A percentile compares a stretch with the other conserved stretches of the same genome.
phyloP scores from a whole-genome alignment of 2,888 invertebrate genomes.

The Nysson spinosus region DNA sequence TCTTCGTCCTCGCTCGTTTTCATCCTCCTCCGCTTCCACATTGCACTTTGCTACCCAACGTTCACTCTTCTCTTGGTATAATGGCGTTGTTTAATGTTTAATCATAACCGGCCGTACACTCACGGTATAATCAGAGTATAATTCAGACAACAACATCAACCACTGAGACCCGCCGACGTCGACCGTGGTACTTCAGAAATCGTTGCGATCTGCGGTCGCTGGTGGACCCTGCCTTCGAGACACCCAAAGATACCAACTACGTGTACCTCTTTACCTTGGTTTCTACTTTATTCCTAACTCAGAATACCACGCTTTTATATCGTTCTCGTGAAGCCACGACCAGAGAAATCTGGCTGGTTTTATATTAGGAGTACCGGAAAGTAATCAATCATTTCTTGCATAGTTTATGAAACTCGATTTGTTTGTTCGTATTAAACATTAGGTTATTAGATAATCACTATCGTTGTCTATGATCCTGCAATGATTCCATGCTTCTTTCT shows the following conservation, averaged over 20 bases:
- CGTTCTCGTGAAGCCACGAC: too few species aligned
- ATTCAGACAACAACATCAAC: conserved; percentile 75
- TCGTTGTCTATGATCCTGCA: too few species aligned
- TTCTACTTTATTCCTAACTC: too few species aligned
- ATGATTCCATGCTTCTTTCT: too few species aligned
- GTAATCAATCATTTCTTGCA: too few species aligned
- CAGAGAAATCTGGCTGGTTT: too few species aligned
- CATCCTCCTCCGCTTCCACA: conserved; percentile 21
- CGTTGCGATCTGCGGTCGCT: conserved; percentile 65
- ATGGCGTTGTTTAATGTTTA: conserved; percentile 77
- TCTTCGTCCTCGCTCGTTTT: conserved; percentile 6
- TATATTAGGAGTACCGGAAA: too few species aligned
- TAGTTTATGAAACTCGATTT: too few species aligned
- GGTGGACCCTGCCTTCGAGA: conserved; percentile 30
- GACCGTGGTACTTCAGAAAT: conserved; percentile 20
- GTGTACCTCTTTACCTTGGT: conserved; percentile 68
- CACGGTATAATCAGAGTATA: conserved; percentile 76
- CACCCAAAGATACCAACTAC: conserved; percentile 51
- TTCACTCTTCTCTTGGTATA: conserved; percentile 57
- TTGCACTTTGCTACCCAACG: conserved; percentile 31
- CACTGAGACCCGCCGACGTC: conserved; percentile 52
- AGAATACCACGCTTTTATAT: too few species aligned
- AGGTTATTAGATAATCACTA: too few species aligned
- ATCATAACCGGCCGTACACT: conserved; percentile 73
- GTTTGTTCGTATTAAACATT: too few species aligned